Evolutionary conservation across 2,888 invertebrate species (phyloP).

Genomic region (Hartigia nigra): DNA sequence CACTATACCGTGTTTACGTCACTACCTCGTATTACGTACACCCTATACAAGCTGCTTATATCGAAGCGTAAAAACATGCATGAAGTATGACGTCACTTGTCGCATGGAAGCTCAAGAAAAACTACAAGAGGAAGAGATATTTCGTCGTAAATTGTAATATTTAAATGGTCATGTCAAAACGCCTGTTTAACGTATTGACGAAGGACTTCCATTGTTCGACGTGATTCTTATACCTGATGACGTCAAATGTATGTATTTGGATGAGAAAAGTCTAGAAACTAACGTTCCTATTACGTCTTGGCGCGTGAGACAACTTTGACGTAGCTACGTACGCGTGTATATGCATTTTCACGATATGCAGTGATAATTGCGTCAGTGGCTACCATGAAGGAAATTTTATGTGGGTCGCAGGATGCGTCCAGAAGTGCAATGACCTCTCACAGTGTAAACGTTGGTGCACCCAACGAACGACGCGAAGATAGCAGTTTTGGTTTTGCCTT

Average conservation of each 20-base stretch:
- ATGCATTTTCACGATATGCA: neutral
- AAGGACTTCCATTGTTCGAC: neutral
- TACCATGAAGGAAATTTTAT: neutral
- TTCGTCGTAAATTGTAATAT: neutral
- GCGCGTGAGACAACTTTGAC: neutral
- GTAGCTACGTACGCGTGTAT: neutral
- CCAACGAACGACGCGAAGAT: neutral
- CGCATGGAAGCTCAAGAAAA: neutral
- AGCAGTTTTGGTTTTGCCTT: conserved; percentile 5
- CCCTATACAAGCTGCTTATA: neutral
- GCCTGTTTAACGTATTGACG: neutral
- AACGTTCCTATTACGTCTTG: neutral
- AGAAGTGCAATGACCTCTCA: conserved; percentile 15
- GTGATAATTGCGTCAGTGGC: conserved; percentile 9
- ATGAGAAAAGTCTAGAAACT: neutral
- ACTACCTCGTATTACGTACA: neutral
- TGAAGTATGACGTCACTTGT: neutral
- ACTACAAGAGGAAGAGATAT: neutral
- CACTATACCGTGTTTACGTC: neutral
- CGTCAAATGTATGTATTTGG: too few species aligned
- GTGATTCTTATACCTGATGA: too few species aligned
- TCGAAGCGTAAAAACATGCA: neutral
- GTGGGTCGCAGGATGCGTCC: conserved; percentile 2
- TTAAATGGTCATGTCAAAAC: neutral
- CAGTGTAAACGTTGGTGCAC: neutral